Base-by-base conservation (phyloP, 2,888 invertebrate genomes). In the Patella ulyssiponensis region DNA sequence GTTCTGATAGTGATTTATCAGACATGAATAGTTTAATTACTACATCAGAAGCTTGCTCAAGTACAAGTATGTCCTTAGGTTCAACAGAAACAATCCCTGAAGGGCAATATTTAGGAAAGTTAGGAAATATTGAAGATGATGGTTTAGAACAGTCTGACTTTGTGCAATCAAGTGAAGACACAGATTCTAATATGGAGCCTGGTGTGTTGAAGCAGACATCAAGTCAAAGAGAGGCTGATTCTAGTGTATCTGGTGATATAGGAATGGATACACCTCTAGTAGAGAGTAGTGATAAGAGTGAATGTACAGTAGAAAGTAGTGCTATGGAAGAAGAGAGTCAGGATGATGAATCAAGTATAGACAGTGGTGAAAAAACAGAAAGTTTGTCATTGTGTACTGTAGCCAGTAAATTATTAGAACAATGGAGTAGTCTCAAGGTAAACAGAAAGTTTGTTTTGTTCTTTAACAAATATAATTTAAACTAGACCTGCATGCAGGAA, bases 351-450 rank as follows among this genome's bases (percentile, higher is more conserved):
- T 51, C 73, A 73, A 44, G 79, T n/a, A 33, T 71, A 58, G 77
- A 74, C 4, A 77, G 74, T 17, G 69, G 71, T 15, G 77, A 56
- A 51, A 69, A 51, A 74, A 56, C n/a, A 53, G 17, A 44, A 33
- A 52, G 54, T 17, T 69, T 27, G 20, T 56, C 73, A 44, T 78
- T 92, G 17, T 81, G 84, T 5, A 82, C 81, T 2, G 82, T 92
- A 76, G 92, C 93, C 15, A 82, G 87, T 56, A 88, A 94, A 85
- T 92, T 97, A 64, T 89, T 97, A 75, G 94, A 94, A 73, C 93
- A 94, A 79, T 97, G 97, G 97, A 94, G 95, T 4, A 91, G 90
- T 33, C 88, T 94, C 52, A 93, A 94, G 90, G 91, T 91, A 76
- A 73, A 54, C 54, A 27, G 44, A 64, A 33, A 75, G n/a, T n/a